Conservation (phyloP, 2,888 invertebrate genomes). For the Oscheius sp. region DNA sequence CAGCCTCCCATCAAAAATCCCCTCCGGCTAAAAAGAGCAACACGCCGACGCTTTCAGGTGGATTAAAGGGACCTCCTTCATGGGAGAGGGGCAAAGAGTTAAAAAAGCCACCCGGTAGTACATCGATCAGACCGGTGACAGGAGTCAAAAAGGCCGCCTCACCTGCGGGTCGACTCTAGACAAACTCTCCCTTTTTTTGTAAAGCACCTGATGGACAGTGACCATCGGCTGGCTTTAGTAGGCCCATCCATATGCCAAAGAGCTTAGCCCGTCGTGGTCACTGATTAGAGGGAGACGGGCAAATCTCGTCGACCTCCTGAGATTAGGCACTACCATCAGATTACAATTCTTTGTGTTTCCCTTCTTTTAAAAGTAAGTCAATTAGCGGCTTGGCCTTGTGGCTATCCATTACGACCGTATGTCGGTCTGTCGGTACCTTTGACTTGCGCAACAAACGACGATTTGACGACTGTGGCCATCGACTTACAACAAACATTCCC, state of each 20-base stretch:
- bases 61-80: constrained; percentile 24
- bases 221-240: constrained; percentile 1
- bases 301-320: constrained; percentile 6
- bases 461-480: constrained; percentile 18
- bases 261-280: constrained; percentile 36
- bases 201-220: neutral
- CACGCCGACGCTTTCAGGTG: constrained; percentile 24
- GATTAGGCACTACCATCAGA: constrained; percentile 12
- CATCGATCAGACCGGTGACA: constrained; percentile 29
- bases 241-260: constrained; percentile 15
- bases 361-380: constrained; percentile 4
- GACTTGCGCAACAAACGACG: constrained; percentile 26
- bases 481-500: constrained; percentile 9
- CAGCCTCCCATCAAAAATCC: constrained; percentile 5
- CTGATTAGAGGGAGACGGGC: constrained; percentile 33
- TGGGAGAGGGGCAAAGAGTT: neutral
- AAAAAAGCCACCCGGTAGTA: constrained; percentile 2
- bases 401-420: constrained; percentile 26
- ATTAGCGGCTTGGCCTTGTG: constrained; percentile 18
- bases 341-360: neutral
- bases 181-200: constrained; percentile 19
- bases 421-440: constrained; percentile 19
- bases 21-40: constrained; percentile 21
- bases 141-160: constrained; percentile 35
- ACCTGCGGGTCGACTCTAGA: constrained; percentile 16